Base-by-base conservation (phyloP, 2,797 vertebrate genomes). In the Chromis chromis region DNA sequence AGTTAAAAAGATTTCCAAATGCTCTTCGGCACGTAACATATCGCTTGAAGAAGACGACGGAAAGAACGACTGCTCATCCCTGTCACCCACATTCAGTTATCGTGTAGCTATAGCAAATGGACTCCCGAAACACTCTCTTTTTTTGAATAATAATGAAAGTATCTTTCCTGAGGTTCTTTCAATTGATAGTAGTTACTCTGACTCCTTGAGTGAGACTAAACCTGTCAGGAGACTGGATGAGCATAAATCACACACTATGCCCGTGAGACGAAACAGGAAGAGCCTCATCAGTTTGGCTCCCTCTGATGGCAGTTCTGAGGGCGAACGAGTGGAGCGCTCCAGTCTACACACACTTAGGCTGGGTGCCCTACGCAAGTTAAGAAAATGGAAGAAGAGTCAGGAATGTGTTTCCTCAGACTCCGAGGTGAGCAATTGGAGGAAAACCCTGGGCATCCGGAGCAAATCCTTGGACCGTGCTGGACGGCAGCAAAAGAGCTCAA, bases 321-420 rank as follows among this genome's bases (percentile, higher is more conserved):
- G 97, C 2, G 98, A 99, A 63, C 95, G 98, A 49, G 97, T 96
- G 22, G 95, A 96, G 67, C 94, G 95, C 28, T 95, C 93, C 64
- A 95, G 95, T 90, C 93, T 99, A 28, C 97, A 99, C 31, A 96
- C 95, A 0, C 92, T 99, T 60, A 95, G 97, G 61, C 94, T 99
- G 2, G 98, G 98, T 25, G 98, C 98, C 62, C 89, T 99, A 64
- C 94, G 97, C 14, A 99, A 99, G 81, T 90, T 99, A 49, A 95
- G 97, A 58, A 99, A 98, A 90, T 99, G 98, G 98, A 99, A 99
- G 46, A 99, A 99, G 92, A 99, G 98, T 81, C 98, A 98, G 86
- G 98, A 99, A 79, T 99, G 95, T 61, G 97, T 98, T 75, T 98
- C 98, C n/a, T 99, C 98, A 4, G 98, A 99, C 83, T 98, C 98